Evolutionary conservation across 2,113 vertebrate species (phyloP).

Genomic region (Callopanchax toddi): DNA sequence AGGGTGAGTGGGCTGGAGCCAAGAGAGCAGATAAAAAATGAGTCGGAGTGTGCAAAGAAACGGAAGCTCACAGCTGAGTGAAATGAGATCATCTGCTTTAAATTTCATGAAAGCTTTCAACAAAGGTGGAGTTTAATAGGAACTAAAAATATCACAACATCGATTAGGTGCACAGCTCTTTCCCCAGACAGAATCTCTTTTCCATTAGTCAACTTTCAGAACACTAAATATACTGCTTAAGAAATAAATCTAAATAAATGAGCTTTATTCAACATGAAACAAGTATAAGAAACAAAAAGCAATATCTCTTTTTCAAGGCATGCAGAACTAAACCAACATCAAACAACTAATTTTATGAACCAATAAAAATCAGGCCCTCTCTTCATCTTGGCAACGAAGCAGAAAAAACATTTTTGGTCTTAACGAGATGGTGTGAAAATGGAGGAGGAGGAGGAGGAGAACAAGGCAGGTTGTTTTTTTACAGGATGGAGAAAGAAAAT

Average conservation of each 20-base stretch:
- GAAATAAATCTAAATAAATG: too few species aligned
- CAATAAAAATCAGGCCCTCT: conserved; percentile 15
- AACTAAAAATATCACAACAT: neutral
- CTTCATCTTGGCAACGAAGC: conserved; percentile 45
- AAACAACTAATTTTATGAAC: conserved; percentile 26
- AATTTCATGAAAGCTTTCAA: conserved; percentile 26
- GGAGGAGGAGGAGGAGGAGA: conserved; percentile 38
- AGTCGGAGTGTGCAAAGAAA: conserved; percentile 26
- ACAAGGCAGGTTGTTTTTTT: conserved; percentile 31
- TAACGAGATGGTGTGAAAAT: conserved; percentile 44
- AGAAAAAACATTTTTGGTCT: conserved; percentile 33
- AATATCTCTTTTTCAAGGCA: neutral
- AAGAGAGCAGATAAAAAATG: conserved; percentile 51
- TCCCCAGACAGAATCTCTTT: too few species aligned
- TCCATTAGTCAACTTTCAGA: too few species aligned
- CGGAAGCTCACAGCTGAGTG: conserved; percentile 10
- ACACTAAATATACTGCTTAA: too few species aligned
- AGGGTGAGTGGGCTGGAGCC: conserved; percentile 43
- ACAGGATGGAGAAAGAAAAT: conserved; percentile 42
- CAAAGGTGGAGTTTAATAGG: conserved; percentile 17
- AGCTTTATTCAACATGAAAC: neutral
- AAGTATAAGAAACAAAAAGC: neutral
- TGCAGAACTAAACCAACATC: neutral
- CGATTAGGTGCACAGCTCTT: too few species aligned
- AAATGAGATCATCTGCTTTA: conserved; percentile 51